Base-by-base conservation (phyloP, 2,888 invertebrate genomes). In the Homarus gammarus region DNA sequence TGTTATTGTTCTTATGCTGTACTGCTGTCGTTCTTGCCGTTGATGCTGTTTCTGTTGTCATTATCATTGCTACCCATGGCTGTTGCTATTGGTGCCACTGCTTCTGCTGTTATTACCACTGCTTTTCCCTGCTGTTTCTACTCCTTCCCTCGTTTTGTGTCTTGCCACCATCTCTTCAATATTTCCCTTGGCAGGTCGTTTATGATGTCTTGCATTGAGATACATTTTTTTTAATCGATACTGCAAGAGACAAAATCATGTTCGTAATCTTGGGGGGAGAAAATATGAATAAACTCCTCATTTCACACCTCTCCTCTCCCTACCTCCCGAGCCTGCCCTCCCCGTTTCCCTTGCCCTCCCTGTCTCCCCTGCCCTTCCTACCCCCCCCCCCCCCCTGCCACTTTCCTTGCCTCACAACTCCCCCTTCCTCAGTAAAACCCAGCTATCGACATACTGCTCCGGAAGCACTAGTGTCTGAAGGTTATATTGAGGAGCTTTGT, bases 321-420 rank as follows among this genome's bases (percentile, higher is more conserved):
- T 31, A 40, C 44, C 44, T 31, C 44, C 49, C 27, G 38, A 38
- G 49, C 36, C 33, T 73, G 36, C 38, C 31, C 70, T 70, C 31
- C 31, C 70, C 18, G 31, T 36, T 31, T 1, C 36, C 31, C 31
- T 70, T 31, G 3, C 33, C 31, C 31, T 70, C 73, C 6, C 38
- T 73, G 2, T 49, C 78, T 49, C 56, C 12, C n/a, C 75, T 40
- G 27, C 40, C 40, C n/a, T n/a, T 5, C 18, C 51, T 51, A 78
- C 78, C 18, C 78, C 15, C 1, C 73, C n/a, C 78, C 56, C 33
- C 18, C 78, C 51, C 33, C 78, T 38, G 51, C 79, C 38, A 61
- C n/a, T 36, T 49, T 61, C 31, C 61, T 33, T n/a, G n/a, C n/a
- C n/a, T n/a, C n/a, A n/a, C n/a, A n/a, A n/a, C n/a, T n/a, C n/a